These are phyloP conservation scores for Calliphora vomitoria DNA, from an alignment of 2,888 invertebrate genomes.

Conservation along the genomic window DNA sequence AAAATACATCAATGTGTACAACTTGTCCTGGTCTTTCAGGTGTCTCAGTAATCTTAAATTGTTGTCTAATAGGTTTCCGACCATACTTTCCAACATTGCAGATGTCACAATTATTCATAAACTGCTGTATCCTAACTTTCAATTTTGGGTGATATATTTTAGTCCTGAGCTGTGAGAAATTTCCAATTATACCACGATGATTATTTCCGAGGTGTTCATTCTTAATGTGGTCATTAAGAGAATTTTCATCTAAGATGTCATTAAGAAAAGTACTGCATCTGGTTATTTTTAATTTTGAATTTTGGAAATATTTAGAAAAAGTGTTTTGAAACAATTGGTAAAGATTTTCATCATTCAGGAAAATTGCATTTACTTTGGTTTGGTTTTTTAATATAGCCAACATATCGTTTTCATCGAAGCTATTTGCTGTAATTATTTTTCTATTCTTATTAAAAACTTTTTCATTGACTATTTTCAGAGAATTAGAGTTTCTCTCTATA, in stretches of 20 bases:
- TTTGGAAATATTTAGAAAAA: neutral
- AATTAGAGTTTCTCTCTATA: too few relatives aligned
- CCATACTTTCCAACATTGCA: conserved; percentile 7
- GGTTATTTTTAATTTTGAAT: neutral
- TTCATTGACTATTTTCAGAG: too few relatives aligned
- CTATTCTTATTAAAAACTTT: too few relatives aligned
- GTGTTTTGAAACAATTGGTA: neutral
- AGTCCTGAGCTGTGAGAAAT: neutral
- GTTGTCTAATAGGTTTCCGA: conserved; percentile 41
- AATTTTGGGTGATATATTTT: conserved; percentile 32
- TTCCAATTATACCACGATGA: conserved; percentile 18
- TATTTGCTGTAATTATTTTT: neutral
- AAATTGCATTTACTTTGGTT: conserved; percentile 7
- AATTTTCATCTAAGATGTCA: too few relatives aligned
- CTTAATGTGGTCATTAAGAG: neutral
- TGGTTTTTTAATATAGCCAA: neutral
- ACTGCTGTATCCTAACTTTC: conserved; percentile 14
- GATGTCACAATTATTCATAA: conserved; percentile 7
- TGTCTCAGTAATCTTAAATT: conserved; percentile 75
- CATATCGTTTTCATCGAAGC: neutral
- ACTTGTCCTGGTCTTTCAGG: conserved; percentile 74
- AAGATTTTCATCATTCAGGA: neutral
- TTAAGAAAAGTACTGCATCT: neutral
- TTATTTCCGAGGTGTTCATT: neutral
- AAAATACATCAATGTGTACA: conserved; percentile 25